These are phyloP conservation scores for Chiridota heheva DNA, from an alignment of 35 echinoderm and acorn worm genomes.

Conservation along the genomic window DNA sequence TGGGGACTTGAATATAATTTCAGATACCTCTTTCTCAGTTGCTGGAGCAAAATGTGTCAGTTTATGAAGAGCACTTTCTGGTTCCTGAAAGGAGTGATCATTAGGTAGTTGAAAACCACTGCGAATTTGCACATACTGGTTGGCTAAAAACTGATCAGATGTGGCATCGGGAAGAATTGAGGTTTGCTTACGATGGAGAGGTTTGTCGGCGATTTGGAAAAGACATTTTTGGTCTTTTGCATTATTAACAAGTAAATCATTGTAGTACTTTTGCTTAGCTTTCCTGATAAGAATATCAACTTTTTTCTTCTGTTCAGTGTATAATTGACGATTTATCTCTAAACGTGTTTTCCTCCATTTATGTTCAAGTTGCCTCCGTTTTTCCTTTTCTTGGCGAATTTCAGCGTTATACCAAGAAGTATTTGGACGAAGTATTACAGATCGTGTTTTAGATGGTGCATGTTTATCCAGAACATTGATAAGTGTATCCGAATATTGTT, in stretches of 20 bases:
- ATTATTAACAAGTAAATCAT: conserved; percentile 25
- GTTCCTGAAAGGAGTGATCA: too few species aligned
- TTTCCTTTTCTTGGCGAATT: conserved; percentile 36
- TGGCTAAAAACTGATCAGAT: too few species aligned
- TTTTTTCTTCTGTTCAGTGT: conserved; percentile 41
- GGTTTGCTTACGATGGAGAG: too few species aligned
- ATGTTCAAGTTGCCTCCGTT: conserved; percentile 33
- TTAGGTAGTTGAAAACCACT: too few species aligned
- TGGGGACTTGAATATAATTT: conserved; percentile 38
- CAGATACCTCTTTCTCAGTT: conserved; percentile 16
- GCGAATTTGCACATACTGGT: too few species aligned
- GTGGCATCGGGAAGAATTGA: too few species aligned
- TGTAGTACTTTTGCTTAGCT: conserved; percentile 46
- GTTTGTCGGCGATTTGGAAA: too few species aligned
- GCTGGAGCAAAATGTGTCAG: conserved; percentile 27
- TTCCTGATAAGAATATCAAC: conserved; percentile 42
- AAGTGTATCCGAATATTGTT: conserved; percentile 36
- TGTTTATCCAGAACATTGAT: conserved; percentile 29
- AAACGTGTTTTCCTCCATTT: conserved; percentile 28
- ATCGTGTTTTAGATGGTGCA: conserved; percentile 44
- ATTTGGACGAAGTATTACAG: conserved; percentile 33
- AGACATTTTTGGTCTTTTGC: conserved; percentile 53
- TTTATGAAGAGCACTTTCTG: too few species aligned
- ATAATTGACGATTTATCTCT: conserved; percentile 37
- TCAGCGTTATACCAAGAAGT: conserved; percentile 33